Conservation (phyloP, 2,888 invertebrate species). For the Dryomyza anilis region DNA sequence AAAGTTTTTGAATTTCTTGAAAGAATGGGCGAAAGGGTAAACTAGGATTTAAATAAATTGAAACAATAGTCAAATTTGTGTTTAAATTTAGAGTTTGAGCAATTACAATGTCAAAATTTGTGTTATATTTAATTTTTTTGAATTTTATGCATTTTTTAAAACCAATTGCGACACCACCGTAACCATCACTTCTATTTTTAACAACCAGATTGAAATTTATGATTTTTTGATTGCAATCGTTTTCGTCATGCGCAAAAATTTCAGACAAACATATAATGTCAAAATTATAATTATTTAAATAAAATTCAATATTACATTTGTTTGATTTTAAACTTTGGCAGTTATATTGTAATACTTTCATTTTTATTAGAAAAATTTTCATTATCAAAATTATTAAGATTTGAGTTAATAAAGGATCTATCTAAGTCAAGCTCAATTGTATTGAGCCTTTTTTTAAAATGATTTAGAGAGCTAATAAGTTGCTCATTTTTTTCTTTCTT, state of each 20-base stretch:
- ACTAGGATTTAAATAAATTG: neutral
- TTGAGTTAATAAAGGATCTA: neutral
- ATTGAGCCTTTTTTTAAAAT: no score
- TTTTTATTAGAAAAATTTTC: neutral
- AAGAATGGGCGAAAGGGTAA: neutral
- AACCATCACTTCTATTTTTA: neutral
- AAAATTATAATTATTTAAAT: neutral
- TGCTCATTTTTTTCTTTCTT: neutral
- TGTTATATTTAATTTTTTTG: neutral
- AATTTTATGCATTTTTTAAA: neutral
- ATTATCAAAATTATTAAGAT: neutral
- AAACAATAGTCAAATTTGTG: neutral
- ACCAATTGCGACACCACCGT: neutral
- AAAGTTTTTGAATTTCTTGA: neutral
- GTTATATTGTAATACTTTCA: neutral
- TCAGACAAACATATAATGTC: neutral
- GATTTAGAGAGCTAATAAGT: no score
- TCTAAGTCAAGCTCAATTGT: neutral
- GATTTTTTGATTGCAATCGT: neutral
- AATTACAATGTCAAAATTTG: neutral
- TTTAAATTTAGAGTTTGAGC: neutral
- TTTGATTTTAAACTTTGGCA: neutral
- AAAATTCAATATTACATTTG: neutral
- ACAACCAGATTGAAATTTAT: neutral
- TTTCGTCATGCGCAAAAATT: neutral